These are phyloP conservation scores for Scophthalmus maximus DNA, from an alignment of 2,113 vertebrate species.

Conservation along the genomic window DNA sequence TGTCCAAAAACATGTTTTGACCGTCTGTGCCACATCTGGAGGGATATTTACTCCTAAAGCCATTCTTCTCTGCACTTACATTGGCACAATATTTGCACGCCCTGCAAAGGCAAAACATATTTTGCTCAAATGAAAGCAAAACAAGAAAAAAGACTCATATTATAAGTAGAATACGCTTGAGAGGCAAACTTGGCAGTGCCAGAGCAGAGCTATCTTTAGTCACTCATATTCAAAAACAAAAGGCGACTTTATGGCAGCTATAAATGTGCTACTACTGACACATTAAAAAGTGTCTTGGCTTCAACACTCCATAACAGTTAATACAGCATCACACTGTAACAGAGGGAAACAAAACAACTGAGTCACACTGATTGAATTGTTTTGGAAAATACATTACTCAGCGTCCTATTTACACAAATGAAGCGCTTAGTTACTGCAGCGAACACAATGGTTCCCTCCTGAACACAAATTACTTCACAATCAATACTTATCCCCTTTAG, in stretches of 20 bases:
- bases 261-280: conserved; percentile 72
- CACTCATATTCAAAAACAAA: conserved; percentile 74
- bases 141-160: conserved; percentile 62
- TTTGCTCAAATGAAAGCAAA: conserved; percentile 72
- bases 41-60: conserved; percentile 78
- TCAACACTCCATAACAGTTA: conserved; percentile 42
- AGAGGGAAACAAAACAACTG: conserved; percentile 57
- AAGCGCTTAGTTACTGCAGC: conserved; percentile 40
- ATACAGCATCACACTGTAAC: conserved; percentile 44
- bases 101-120: conserved; percentile 79
- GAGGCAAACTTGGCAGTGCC: conserved; percentile 61
- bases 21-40: conserved; percentile 81
- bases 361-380: conserved; percentile 51
- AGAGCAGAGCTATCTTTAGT: conserved; percentile 79
- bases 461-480: conserved; percentile 11
- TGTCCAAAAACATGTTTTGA: conserved; percentile 87
- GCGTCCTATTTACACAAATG: conserved; percentile 28
- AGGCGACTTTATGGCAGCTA: conserved; percentile 66
- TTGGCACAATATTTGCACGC: conserved; percentile 76
- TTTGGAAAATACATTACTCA: conserved; percentile 53
- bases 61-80: conserved; percentile 75
- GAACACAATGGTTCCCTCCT: conserved; percentile 35
- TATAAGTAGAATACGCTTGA: conserved; percentile 66
- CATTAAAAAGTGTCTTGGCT: conserved; percentile 56
- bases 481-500: conserved; percentile 25